phyloP scores from a whole-genome alignment of 2,888 invertebrate genomes.

The Furcula furcula region DNA sequence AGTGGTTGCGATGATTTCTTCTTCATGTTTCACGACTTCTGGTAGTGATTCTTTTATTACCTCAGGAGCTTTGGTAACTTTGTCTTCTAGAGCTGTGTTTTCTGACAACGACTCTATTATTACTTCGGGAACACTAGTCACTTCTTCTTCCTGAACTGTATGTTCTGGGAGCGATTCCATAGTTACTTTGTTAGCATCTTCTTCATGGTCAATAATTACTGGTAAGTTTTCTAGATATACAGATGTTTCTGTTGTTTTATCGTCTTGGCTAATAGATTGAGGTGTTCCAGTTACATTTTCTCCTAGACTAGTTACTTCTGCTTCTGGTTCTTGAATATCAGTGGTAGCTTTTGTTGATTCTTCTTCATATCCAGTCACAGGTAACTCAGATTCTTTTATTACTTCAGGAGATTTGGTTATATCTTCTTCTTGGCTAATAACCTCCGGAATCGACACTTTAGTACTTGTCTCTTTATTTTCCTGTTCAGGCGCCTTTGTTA shows the following conservation, averaged over 20 bases:
- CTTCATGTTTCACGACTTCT: not conserved
- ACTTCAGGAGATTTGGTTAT: not conserved
- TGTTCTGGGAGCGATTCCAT: not conserved
- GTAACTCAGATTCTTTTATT: not conserved
- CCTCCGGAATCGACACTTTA: not conserved
- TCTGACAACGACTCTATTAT: not conserved
- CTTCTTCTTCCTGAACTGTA: not conserved
- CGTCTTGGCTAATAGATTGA: too few relatives aligned
- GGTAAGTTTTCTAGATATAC: too few relatives aligned
- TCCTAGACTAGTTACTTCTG: not conserved
- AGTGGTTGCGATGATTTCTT: not conserved
- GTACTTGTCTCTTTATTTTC: not conserved
- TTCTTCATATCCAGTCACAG: not conserved
- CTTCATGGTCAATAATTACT: not conserved
- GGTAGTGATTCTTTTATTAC: not conserved
- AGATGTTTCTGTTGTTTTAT: not conserved
- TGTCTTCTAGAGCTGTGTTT: not conserved
- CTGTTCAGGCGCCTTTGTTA: conserved; percentile 1
- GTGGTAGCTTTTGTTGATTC: not conserved
- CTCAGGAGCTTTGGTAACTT: not conserved
- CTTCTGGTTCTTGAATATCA: not conserved
- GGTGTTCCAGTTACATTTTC: too few relatives aligned
- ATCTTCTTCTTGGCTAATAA: not conserved
- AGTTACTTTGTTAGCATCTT: not conserved
- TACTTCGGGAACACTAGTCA: not conserved